These are phyloP conservation scores for Hybos culiciformis DNA, from an alignment of 2,888 invertebrate species.

Conservation along the genomic window DNA sequence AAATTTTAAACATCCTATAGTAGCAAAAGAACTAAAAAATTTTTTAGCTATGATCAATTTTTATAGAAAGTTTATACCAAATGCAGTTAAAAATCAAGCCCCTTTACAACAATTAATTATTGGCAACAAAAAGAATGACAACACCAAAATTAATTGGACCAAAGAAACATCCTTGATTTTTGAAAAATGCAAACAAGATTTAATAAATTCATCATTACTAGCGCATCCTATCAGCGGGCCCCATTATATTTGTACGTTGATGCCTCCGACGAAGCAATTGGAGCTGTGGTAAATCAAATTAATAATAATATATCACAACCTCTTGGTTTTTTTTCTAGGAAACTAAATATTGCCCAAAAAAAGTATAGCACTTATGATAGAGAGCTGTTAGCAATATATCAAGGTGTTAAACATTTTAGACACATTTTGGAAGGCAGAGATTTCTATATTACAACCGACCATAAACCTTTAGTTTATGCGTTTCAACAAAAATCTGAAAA, in stretches of 20 bases:
- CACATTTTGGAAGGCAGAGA: too few species aligned
- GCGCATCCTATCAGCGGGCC: constrained; percentile 20
- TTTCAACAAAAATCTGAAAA: too few species aligned
- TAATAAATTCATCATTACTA: constrained; percentile 17
- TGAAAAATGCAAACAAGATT: constrained; percentile 4
- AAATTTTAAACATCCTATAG: constrained; percentile 18
- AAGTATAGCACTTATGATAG: background rate
- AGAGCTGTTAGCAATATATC: background rate
- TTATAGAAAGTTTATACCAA: constrained; percentile 23
- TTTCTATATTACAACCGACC: too few species aligned
- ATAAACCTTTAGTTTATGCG: too few species aligned
- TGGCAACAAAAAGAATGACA: constrained; percentile 10
- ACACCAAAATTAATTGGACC: constrained; percentile 7
- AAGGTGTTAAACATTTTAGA: too few species aligned
- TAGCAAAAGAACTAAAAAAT: constrained; percentile 19
- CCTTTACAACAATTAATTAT: constrained; percentile 3
- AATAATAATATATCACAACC: background rate
- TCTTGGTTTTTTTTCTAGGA: background rate
- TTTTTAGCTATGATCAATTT: constrained; percentile 28
- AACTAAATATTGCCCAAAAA: background rate
- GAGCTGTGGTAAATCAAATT: background rate
- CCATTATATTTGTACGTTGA: constrained; percentile 8
- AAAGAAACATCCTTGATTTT: constrained; percentile 1
- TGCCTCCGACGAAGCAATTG: background rate
- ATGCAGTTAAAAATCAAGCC: constrained; percentile 8